A percentile compares a stretch with the other conserved stretches of the same genome.
Evolutionary conservation across 2,113 vertebrate genomes (phyloP).

Genomic region (Centropus bengalensis): DNA sequence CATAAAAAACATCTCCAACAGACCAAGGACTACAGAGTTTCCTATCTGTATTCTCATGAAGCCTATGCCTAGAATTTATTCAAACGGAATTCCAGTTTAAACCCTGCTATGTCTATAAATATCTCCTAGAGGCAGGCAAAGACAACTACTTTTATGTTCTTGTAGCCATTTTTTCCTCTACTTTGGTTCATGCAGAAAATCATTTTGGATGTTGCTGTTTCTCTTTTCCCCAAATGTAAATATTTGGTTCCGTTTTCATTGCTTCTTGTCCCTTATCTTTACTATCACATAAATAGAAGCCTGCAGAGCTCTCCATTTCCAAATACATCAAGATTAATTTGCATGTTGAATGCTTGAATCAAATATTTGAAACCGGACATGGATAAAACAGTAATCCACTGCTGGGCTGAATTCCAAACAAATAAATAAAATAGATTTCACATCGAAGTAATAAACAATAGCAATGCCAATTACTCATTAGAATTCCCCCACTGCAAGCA

Average conservation of each 20-base stretch:
- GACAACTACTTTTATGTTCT: not conserved
- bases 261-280: conserved; percentile 39
- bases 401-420: conserved; percentile 53
- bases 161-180: not conserved
- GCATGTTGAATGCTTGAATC: conserved; percentile 67
- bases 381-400: conserved; percentile 62
- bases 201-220: conserved; percentile 3
- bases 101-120: not conserved
- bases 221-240: conserved; percentile 44
- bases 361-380: conserved; percentile 63
- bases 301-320: conserved; percentile 21
- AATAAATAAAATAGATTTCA: conserved; percentile 46
- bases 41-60: not conserved
- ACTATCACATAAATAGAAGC: conserved; percentile 52
- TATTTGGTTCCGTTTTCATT: conserved; percentile 44
- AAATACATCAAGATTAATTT: conserved; percentile 63
- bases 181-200: not conserved
- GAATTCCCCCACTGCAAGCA: not conserved
- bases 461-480: not conserved
- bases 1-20: not conserved
- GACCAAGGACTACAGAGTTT: not conserved
- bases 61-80: not conserved
- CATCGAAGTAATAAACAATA: conserved; percentile 42
- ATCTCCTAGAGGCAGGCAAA: not conserved
- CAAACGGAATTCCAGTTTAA: not conserved